Conservation (phyloP, 1,140 invertebrate species). For the Branchinecta lynchi region DNA sequence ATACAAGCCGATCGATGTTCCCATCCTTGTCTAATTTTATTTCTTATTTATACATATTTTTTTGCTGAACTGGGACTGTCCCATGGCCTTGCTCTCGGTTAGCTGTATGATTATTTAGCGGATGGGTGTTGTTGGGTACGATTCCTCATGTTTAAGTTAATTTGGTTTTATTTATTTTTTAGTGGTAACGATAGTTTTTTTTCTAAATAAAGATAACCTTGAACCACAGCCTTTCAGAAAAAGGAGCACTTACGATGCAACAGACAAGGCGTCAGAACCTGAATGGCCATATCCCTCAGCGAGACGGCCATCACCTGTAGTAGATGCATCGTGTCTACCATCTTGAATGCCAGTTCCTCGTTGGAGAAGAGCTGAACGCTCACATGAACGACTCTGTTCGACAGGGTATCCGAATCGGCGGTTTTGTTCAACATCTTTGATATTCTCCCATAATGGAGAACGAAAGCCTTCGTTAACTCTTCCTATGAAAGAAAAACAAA, state of each 20-base stretch:
- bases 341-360: constrained; percentile 68
- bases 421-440: constrained; percentile 75
- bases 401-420: constrained; percentile 70
- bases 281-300: constrained; percentile 81
- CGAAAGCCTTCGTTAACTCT: constrained; percentile 80
- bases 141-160: too few relatives aligned
- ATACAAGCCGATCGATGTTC: too few relatives aligned
- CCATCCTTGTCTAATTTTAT: too few relatives aligned
- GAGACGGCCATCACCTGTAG: constrained; percentile 88
- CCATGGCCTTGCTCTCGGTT: too few relatives aligned
- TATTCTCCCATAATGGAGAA: constrained; percentile 86
- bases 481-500: constrained; percentile 40
- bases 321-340: constrained; percentile 75
- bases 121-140: too few relatives aligned
- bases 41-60: too few relatives aligned
- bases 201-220: too few relatives aligned
- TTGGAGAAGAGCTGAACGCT: constrained; percentile 91
- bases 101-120: too few relatives aligned
- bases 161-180: too few relatives aligned
- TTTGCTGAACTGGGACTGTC: too few relatives aligned
- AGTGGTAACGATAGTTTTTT: too few relatives aligned
- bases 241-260: constrained; percentile 49
- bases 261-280: constrained; percentile 69
- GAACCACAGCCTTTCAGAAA: background rate
- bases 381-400: constrained; percentile 90